These are phyloP conservation scores for Pterocles burchelli DNA, from an alignment of 2,113 vertebrate species.

Conservation along the genomic window DNA sequence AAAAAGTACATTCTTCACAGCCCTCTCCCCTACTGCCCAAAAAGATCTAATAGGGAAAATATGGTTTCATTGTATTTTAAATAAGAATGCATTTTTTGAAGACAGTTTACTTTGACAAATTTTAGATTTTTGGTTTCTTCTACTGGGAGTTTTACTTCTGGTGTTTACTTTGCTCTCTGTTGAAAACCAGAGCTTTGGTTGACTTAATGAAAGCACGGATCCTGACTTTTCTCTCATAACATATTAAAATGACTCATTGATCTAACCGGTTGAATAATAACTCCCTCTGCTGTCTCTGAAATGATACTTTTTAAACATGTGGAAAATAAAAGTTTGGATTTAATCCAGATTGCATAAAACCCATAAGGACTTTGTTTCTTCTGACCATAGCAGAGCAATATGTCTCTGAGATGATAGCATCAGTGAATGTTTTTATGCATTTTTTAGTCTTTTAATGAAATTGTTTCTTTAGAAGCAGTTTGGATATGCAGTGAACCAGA, in stretches of 20 bases:
- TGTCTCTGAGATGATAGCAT: not conserved
- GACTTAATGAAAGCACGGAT: not conserved
- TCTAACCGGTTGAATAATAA: not conserved
- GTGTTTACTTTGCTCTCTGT: not conserved
- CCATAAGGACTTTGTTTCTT: not conserved
- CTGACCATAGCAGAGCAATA: not conserved
- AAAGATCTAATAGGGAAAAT: not conserved
- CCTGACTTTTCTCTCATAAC: not conserved
- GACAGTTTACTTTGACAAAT: not conserved
- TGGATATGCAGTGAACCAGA: not conserved
- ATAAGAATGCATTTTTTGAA: not conserved
- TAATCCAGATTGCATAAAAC: not conserved
- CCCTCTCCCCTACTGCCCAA: accelerated
- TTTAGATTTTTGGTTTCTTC: not conserved
- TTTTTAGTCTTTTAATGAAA: not conserved
- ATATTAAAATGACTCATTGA: not conserved
- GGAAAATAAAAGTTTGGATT: not conserved
- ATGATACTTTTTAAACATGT: not conserved
- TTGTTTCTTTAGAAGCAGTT: not conserved
- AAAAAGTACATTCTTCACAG: not conserved
- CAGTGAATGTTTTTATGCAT: not conserved
- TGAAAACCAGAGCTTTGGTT: not conserved
- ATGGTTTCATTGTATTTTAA: not conserved
- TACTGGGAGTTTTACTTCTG: not conserved
- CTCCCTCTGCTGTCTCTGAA: not conserved